Evolutionary conservation across 2,113 vertebrate genomes (phyloP), one percentile per base, ranked within the genome.

Genomic region (Phyllopteryx taeniolatus): DNA sequence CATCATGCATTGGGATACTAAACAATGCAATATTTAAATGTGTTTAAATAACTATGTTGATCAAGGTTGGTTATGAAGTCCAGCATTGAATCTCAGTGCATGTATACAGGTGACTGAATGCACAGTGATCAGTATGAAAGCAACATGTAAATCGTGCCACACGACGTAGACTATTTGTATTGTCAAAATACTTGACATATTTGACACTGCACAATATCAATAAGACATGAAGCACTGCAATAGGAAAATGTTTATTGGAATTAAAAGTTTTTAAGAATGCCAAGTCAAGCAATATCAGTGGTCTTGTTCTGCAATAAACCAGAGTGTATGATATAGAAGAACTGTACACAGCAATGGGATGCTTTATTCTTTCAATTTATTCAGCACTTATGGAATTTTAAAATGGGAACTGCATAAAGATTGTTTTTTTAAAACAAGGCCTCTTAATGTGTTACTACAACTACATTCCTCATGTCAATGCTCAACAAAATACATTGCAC

Each of bases 161-260:
- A 27, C 11, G 10, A 11, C n/a, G 14, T 62, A 9, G 19, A 27
- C 10, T 12, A 42, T 43, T 2, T 64, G 9, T 64, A 1, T n/a
- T 5, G 19, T 0, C 7, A 66, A 22, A 66, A 47, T 66, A 27
- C 43, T 65, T 65, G 17, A 46, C 12, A 59, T 60, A n/a, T 65
- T 46, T 46, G n/a, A 46, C 22, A 47, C 47, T 66, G 44, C 10
- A 22, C 6, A 47, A 47, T 3, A 66, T 15, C 27, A 49, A 66
- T 31, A 46, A 47, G 6, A 65, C 63, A 71, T 70, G 22, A 15
- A 67, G 13, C 2, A 51, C 10, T 64, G 53, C 22, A 14, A 44
- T 8, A 60, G 12, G 60, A 6, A 60, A 73, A 70, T 35, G 2
- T 66, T 66, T 66, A 66, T 66, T 49, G 64, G 19, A 66, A 66